A percentile compares a stretch with the other conserved stretches of the same genome.
phyloP scores from a whole-genome alignment of 2,888 invertebrate species.

The Cantharis rustica region DNA sequence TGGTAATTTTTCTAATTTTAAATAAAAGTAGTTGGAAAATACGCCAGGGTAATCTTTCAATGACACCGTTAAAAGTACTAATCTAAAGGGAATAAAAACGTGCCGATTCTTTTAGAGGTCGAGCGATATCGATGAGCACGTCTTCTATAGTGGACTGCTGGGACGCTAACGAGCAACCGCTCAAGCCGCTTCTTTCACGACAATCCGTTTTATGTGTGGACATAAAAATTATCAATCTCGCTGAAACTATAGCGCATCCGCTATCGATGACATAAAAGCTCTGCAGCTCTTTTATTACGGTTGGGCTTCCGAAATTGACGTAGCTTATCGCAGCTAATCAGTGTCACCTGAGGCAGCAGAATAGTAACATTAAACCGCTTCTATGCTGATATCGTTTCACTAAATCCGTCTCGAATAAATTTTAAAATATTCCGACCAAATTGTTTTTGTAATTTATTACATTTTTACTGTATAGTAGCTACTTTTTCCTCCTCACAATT shows the following conservation, averaged over 20 bases:
- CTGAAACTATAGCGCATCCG: constrained; percentile 44
- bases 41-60: constrained; percentile 14
- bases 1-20: background rate
- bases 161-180: constrained; percentile 35
- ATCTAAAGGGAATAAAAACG: constrained; percentile 23
- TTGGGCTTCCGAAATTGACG: constrained; percentile 30
- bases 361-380: constrained; percentile 20
- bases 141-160: constrained; percentile 28
- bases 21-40: background rate
- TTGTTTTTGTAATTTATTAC: constrained; percentile 1
- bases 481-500: background rate
- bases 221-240: constrained; percentile 53
- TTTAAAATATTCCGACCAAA: background rate
- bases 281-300: constrained; percentile 41
- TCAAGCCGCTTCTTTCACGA: constrained; percentile 32
- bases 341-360: constrained; percentile 32
- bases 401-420: background rate
- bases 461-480: background rate
- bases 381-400: constrained; percentile 6
- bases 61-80: constrained; percentile 15
- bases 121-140: constrained; percentile 28
- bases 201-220: constrained; percentile 44
- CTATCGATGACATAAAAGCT: constrained; percentile 45
- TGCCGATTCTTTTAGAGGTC: constrained; percentile 7
- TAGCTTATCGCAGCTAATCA: constrained; percentile 31